A percentile compares a stretch with the other conserved stretches of the same genome.
These are phyloP conservation scores for Margaritifera margaritifera DNA, from an alignment of 2,888 invertebrate species.

Conservation along the genomic window DNA sequence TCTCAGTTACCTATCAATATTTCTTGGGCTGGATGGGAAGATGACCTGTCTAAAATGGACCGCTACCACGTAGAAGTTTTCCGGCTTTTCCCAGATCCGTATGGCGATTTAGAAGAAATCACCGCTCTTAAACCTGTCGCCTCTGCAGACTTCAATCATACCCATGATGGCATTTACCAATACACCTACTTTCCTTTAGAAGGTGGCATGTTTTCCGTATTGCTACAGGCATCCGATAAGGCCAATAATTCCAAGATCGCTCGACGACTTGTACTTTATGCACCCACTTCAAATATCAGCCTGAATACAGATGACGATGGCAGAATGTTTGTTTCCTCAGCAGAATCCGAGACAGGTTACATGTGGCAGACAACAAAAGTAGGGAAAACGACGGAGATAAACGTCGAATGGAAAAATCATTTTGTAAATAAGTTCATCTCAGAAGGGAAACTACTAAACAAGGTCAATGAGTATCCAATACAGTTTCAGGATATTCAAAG, in stretches of 20 bases:
- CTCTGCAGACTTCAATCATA: conserved; percentile 12
- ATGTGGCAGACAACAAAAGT: conserved; percentile 33
- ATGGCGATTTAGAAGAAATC: conserved; percentile 16
- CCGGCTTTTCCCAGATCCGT: conserved; percentile 21
- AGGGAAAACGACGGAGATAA: conserved; percentile 10
- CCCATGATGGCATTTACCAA: neutral
- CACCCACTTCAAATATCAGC: conserved; percentile 29
- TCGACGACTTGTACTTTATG: conserved; percentile 42
- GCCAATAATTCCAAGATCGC: conserved; percentile 48
- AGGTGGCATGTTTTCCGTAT: conserved; percentile 38
- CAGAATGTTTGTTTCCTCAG: conserved; percentile 29
- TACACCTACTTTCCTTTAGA: conserved; percentile 23
- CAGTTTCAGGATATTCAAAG: conserved; percentile 25
- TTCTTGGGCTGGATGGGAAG: conserved; percentile 41
- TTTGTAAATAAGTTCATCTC: conserved; percentile 40
- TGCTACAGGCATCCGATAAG: conserved; percentile 40
- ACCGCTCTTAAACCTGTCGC: conserved; percentile 13
- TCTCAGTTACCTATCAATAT: conserved; percentile 17
- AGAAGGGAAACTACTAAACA: conserved; percentile 27
- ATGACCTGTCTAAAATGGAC: conserved; percentile 28
- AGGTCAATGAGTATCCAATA: conserved; percentile 27
- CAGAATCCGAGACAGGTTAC: conserved; percentile 28
- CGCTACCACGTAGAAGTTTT: conserved; percentile 37
- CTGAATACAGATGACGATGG: conserved; percentile 11
- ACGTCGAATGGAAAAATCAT: conserved; percentile 31